A percentile compares a stretch with the other conserved stretches of the same genome.
Evolutionary conservation across 2,113 vertebrate genomes (phyloP).

Genomic region (Sinocyclocheilus maitianheensis): DNA sequence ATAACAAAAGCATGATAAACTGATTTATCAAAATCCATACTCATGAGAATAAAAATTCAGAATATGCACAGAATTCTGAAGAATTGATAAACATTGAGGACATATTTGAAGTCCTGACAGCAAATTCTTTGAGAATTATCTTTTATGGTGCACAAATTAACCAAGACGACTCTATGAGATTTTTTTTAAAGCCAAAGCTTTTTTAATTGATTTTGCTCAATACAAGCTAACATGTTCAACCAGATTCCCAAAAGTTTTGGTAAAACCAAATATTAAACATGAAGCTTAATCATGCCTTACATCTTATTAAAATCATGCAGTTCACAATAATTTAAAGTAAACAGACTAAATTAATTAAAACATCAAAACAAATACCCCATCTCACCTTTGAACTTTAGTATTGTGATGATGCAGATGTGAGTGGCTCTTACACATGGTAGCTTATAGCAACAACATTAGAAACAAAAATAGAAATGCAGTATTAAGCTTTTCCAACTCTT

Average conservation of each 20-base stretch:
- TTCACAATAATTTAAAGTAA: neutral
- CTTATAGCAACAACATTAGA: neutral
- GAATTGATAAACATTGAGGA: neutral
- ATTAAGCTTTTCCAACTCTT: neutral
- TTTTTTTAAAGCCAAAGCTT: no score
- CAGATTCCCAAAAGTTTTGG: neutral
- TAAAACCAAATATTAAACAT: neutral
- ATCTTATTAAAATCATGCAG: neutral
- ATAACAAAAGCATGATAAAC: neutral
- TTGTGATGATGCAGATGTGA: neutral
- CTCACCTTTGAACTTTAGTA: neutral
- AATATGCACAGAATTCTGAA: neutral
- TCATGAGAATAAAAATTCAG: neutral
- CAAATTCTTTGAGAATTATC: neutral
- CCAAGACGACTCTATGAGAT: neutral
- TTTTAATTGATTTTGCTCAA: neutral
- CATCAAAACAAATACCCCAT: neutral
- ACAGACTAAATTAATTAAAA: neutral
- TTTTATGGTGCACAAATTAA: neutral
- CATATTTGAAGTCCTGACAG: neutral
- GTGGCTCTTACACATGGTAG: neutral
- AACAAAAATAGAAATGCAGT: neutral
- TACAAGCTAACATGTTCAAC: neutral
- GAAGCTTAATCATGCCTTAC: neutral
- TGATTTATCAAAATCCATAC: neutral